Evolutionary conservation across 1,140 invertebrate genomes (phyloP), one percentile per base, ranked within the genome.

Genomic region (Eumeta japonica): DNA sequence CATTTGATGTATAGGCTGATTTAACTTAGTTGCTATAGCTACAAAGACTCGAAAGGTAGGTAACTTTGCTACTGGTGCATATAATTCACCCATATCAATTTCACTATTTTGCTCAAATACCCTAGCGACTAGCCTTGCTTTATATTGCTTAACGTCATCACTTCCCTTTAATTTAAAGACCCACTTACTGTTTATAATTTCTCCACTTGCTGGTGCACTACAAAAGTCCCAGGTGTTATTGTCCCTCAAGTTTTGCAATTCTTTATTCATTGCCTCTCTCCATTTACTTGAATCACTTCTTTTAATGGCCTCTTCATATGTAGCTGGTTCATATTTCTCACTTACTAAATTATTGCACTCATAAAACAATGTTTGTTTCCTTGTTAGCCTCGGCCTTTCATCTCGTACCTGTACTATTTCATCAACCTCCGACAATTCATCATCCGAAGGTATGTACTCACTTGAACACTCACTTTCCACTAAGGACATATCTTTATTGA

Each of bases 51-150:
- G n/a, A 39, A 53, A 47, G 5, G 49, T 49, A 9, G 39, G n/a
- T 16, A 55, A 41, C 15, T 49, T 51, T 7, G 44, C 45, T n/a
- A 56, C 48, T 2, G 54, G 50, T 9, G 48, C 20, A 41, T 54
- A 52, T 12, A 47, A 34, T 15, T 45, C 31, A n/a, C n/a, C n/a
- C n/a, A n/a, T n/a, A 15, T 41, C 34, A 28, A 43, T 37, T 11
- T 50, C 43, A 41, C 18, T 10, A 15, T 38, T 16, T 20, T 56
- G 53, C 24, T 56, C 42, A 39, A 56, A 56, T 0, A 48, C 47
- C 12, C 49, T 40, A 0, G 49, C 52, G 1, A 52, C 52, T 10
- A 55, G 28, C 3, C 49, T 38, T 27, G 52, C 48, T 42, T 50
- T 51, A 39, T 56, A 54, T n/a, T 24, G 11, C 37, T 31, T 32